Conservation (phyloP, 2,888 invertebrate genomes). For the Eurytoma adleriae region DNA sequence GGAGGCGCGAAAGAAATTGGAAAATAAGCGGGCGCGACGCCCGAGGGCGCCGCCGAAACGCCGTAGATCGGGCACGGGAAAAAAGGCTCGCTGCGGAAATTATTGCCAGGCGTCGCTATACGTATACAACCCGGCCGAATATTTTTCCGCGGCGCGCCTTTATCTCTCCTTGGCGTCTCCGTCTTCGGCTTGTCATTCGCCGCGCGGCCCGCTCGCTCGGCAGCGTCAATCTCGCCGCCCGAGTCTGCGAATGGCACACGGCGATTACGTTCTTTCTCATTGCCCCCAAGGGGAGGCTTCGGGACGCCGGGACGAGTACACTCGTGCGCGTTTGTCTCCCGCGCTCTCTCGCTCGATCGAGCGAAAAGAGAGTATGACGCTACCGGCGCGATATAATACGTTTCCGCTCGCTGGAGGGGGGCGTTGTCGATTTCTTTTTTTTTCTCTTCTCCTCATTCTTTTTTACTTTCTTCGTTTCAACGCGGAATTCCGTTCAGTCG, state of each 20-base stretch:
- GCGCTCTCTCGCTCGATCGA: constrained; percentile 34
- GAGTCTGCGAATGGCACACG: constrained; percentile 44
- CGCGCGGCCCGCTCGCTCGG: neutral
- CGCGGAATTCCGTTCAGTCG: too few species aligned
- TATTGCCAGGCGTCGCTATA: constrained; percentile 29
- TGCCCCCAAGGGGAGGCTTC: constrained; percentile 8
- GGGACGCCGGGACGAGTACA: neutral
- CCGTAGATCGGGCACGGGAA: constrained; percentile 10
- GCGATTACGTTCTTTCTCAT: constrained; percentile 49
- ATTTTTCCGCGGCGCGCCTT: constrained; percentile 5
- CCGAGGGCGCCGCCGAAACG: neutral
- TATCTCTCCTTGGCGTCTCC: neutral
- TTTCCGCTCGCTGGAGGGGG: neutral
- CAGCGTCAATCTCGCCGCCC: constrained; percentile 34
- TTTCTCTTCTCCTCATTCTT: neutral
- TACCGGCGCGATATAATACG: constrained; percentile 1
- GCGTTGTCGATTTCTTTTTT: constrained; percentile 14
- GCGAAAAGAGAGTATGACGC: constrained; percentile 16
- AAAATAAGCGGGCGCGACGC: constrained; percentile 31
- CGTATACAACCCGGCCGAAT: neutral
- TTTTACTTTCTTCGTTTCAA: too few species aligned
- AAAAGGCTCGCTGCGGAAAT: constrained; percentile 22
- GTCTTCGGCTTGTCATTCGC: constrained; percentile 33
- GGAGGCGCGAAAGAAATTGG: constrained; percentile 18
- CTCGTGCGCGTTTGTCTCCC: constrained; percentile 8